Evolutionary conservation across 2,113 vertebrate species (phyloP), one percentile per base, ranked within the genome.

Genomic region (Myotis lucifugus): DNA sequence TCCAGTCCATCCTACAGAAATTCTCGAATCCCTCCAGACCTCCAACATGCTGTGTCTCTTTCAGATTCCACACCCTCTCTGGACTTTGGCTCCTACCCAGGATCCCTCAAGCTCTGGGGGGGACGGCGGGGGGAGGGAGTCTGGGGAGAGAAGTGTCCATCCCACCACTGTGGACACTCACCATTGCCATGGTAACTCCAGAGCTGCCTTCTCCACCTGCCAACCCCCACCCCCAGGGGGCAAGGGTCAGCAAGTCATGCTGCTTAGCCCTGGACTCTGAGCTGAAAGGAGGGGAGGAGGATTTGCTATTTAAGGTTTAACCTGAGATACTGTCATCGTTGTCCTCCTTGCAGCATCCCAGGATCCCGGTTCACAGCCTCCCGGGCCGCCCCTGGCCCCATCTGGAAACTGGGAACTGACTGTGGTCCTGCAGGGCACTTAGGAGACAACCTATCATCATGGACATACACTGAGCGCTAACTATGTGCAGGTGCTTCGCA

Each of bases 271-370:
- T 40, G 88, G 97, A 96, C 88, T 96, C 94, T 93, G 95, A 84
- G 56, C 88, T 86, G 72, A 64, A 69, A 87, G 46, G n/a, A 69
- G 67, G 18, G 29, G 61, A 73, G 32, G 34, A 42, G 40, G 59
- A 69, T 8, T 59, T 54, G 11, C 32, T 11, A 21, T 91, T 94
- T 94, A 89, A 79, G 93, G 42, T 93, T 97, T 96, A 96, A 96
- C 97, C 70, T 42, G 89, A 79, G 34, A 50, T 66, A 13, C 54
- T 50, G 15, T 37, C 50, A 50, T 48, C 3, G 0, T 40, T 59
- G 50, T 59, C 34, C 42, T 67, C 27, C 61, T 61, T 2, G 13
- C 12, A 64, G 5, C 3, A 46, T 32, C 72, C 73, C 23, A 54
- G 74, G 46, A 46, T 27, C 37, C 50, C 2, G 8, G 25, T 74